Evolutionary conservation across 2,888 invertebrate species (phyloP), one percentile per base, ranked within the genome.

Genomic region (Xestobium rufovillosum): DNA sequence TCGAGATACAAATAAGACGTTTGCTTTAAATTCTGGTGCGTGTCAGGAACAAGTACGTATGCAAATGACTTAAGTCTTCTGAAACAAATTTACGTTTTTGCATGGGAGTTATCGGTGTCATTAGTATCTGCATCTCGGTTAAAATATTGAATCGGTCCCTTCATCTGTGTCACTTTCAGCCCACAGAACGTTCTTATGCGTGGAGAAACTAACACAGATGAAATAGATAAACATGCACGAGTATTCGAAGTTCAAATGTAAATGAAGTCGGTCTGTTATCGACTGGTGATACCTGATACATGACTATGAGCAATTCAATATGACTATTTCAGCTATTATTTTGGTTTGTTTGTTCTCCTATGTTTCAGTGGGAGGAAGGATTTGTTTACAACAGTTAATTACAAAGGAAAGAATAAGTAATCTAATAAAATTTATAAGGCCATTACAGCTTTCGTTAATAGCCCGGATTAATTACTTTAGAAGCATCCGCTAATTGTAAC

Each of bases 231-330:
- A n/a, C n/a, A n/a, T n/a, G n/a, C n/a, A n/a, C 26, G 10, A 26
- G 14, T 26, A 33, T 26, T 33, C 23, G 33, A 33, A 33, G 26
- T 33, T 23, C 26, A 33, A 33, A 33, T 33, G 33, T n/a, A n/a
- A n/a, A n/a, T n/a, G n/a, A n/a, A 33, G 33, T 25, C 26, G 26
- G 12, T 10, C 33, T 23, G 33, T 33, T 33, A 33, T 33, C 33
- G 33, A 33, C 23, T 33, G 23, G 23, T 26, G 33, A 33, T 33
- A 33, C 26, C 23, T 14, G 33, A 33, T 33, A 33, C 33, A 33
- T 33, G 33, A 23, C 26, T 33, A 12, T 25, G 33, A 26, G 14
- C 23, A n/a, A n/a, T n/a, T n/a, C n/a, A n/a, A n/a, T n/a, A n/a
- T n/a, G n/a, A n/a, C n/a, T n/a, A n/a, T n/a, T n/a, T n/a, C n/a